Evolutionary conservation across 1,140 invertebrate species (phyloP), one percentile per base, ranked within the genome.

Genomic region (Mesaphorura yosii): DNA sequence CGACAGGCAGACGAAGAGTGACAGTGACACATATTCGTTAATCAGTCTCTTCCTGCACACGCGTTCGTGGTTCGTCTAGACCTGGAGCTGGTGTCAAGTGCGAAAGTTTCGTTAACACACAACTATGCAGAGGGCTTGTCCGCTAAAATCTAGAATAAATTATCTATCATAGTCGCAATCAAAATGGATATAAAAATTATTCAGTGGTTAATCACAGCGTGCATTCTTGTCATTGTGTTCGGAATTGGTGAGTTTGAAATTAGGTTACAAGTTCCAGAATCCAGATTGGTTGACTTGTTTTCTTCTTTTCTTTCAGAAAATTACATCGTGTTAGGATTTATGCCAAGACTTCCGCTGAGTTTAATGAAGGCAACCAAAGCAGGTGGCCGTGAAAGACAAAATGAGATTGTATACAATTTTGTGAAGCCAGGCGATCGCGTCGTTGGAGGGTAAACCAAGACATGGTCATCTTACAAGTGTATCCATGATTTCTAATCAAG

Each of bases 351-450:
- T 29, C 53, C 46, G 14, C n/a, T 23, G 7, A 48, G 48, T 31
- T 37, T 48, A n/a, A 17, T 54, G 17, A 23, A n/a, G 4, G 51
- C 20, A 27, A 12, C 14, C 20, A n/a, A 31, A 23, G 19, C 4
- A 14, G 19, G 28, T 26, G 0, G 26, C 47, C 4, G 17, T 42
- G 40, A 46, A n/a, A 6, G 7, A 7, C 38, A 25, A 22, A 38
- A 1, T 23, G 20, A 50, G 51, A 44, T 20, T n/a, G 40, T 42
- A 10, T 20, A 42, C 20, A 20, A 42, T 42, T 42, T 55, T 49
- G 42, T 48, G n/a, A 47, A 47, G 28, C 39, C 55, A 10, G 50
- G 50, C 19, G 46, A 52, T 28, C 41, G 49, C 39, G 34, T 57
- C 38, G 50, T 52, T 2, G 55, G 55, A 31, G 55, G n/a, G n/a